phyloP scores from a whole-genome alignment of 2,888 invertebrate genomes.

The Agriopis aurantiaria region DNA sequence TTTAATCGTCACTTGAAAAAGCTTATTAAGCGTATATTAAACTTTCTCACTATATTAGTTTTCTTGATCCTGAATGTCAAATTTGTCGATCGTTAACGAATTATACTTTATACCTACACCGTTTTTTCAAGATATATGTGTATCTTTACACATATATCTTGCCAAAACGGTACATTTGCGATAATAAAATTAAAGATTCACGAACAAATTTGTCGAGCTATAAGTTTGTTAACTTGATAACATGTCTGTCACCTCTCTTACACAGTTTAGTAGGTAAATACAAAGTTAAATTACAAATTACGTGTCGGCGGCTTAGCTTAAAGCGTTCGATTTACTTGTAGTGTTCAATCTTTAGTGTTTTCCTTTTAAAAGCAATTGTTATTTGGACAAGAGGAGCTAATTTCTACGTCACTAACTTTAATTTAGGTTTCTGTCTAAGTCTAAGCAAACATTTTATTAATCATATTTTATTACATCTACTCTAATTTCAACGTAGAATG shows the following conservation, averaged over 20 bases:
- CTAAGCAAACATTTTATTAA: neutral
- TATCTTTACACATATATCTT: neutral
- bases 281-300: conserved; percentile 24
- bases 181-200: neutral
- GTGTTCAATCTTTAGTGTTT: conserved; percentile 17
- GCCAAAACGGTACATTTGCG: too few species aligned
- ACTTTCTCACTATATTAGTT: too few species aligned
- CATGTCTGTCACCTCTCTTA: conserved; percentile 8
- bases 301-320: conserved; percentile 16
- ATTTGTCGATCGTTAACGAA: too few species aligned
- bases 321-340: conserved; percentile 17
- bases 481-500: neutral
- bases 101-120: too few species aligned
- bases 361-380: conserved; percentile 17
- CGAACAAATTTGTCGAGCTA: neutral
- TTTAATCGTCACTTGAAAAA: too few species aligned
- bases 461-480: neutral
- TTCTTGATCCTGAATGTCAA: too few species aligned
- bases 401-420: conserved; percentile 11
- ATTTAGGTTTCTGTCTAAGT: neutral
- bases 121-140: too few species aligned
- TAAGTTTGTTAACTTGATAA: neutral
- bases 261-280: conserved; percentile 11
- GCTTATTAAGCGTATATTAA: too few species aligned
- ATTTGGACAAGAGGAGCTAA: conserved; percentile 5